A percentile compares a stretch with the other conserved stretches of the same genome.
phyloP scores from a whole-genome alignment of 2,797 vertebrate species.

The Enteromius argenteus region DNA sequence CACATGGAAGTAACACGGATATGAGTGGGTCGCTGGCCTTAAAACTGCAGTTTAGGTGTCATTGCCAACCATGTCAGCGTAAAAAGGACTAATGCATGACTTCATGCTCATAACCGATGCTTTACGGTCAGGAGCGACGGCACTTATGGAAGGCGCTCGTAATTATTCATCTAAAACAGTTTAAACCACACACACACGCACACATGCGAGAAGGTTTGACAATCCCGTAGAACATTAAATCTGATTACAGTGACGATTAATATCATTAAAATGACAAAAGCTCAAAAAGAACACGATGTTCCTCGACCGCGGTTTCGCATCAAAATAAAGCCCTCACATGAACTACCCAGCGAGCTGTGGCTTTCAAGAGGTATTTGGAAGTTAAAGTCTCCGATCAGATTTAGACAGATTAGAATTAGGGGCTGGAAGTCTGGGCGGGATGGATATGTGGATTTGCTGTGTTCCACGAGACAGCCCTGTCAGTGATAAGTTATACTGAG shows the following conservation, averaged over 20 bases:
- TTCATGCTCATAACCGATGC: constrained; percentile 26
- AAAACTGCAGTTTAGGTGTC: constrained; percentile 7
- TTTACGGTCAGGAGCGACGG: constrained; percentile 24
- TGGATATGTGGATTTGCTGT: constrained; percentile 83
- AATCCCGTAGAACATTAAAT: constrained; percentile 2
- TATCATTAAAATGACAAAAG: constrained; percentile 19
- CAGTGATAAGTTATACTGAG: constrained; percentile 86
- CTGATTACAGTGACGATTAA: constrained; percentile 9
- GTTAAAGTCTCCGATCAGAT: constrained; percentile 86
- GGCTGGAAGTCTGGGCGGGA: constrained; percentile 83
- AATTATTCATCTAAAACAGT: constrained; percentile 18
- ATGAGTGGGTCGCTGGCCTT: constrained; percentile 13
- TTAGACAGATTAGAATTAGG: constrained; percentile 85
- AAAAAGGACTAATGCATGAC: constrained; percentile 17
- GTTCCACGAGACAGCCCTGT: constrained; percentile 81
- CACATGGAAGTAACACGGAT: constrained; percentile 20
- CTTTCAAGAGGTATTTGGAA: constrained; percentile 85
- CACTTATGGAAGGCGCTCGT: background rate
- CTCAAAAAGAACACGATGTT: constrained; percentile 70
- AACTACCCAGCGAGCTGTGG: constrained; percentile 76
- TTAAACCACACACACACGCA: constrained; percentile 34
- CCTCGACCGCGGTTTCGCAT: constrained; percentile 75
- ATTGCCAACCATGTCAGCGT: background rate
- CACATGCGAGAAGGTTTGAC: background rate
- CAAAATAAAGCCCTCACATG: constrained; percentile 79